Evolutionary conservation across 2,888 invertebrate genomes (phyloP).

Genomic region (Mellilla xanthometata): DNA sequence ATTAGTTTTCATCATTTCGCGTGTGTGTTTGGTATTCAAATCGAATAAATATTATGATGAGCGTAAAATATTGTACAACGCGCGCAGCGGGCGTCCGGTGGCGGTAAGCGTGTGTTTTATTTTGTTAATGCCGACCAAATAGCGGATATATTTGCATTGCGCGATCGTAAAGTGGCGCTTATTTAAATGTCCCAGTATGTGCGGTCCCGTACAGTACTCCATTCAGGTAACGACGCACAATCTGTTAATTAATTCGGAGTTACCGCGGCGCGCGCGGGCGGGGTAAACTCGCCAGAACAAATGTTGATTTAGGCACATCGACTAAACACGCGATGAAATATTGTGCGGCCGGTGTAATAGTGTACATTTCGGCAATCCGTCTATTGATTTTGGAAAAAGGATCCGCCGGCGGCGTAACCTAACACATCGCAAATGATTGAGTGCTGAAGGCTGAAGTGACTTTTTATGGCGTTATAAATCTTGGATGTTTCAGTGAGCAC

Average conservation of each 20-base stretch:
- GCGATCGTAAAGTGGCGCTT: constrained; percentile 6
- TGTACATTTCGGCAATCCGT: constrained; percentile 15
- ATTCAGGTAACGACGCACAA: constrained; percentile 18
- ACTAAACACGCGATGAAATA: constrained; percentile 23
- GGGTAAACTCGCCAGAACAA: constrained; percentile 19
- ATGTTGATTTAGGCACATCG: constrained; percentile 30
- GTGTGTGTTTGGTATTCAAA: constrained; percentile 1
- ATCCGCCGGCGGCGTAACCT: constrained; percentile 10
- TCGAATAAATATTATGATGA: constrained; percentile 3
- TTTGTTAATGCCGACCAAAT: not conserved
- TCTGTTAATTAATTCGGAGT: constrained; percentile 26
- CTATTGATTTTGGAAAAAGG: constrained; percentile 24
- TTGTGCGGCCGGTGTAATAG: constrained; percentile 18
- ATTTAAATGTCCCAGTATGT: constrained; percentile 6
- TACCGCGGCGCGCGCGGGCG: constrained; percentile 9
- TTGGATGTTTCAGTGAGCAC: constrained; percentile 16
- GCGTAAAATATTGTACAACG: constrained; percentile 3
- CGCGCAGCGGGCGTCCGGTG: too few species aligned
- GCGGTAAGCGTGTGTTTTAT: constrained; percentile 1
- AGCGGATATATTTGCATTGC: not conserved
- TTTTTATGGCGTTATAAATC: constrained; percentile 18
- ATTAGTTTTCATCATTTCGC: constrained; percentile 10
- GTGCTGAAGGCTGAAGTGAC: constrained; percentile 17
- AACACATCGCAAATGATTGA: constrained; percentile 20
- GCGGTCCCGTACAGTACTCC: constrained; percentile 3